A percentile compares a stretch with the other conserved stretches of the same genome.
Conservation (phyloP, 2,113 vertebrate genomes). For the Taxidea taxus region DNA sequence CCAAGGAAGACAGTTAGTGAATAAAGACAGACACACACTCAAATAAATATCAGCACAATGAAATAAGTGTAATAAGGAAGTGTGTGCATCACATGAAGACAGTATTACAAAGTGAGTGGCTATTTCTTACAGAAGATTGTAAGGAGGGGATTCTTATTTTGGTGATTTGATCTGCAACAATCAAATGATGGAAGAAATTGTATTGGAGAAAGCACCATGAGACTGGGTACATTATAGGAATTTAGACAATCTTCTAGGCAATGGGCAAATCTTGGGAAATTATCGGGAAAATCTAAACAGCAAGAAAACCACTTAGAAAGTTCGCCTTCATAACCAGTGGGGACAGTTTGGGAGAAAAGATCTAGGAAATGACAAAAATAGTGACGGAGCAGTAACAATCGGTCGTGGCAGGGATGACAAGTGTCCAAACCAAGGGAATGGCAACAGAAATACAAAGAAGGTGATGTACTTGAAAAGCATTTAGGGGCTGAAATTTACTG, state of each 20-base stretch:
- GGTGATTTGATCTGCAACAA: not conserved
- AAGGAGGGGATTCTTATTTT: not conserved
- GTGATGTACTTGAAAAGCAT: not conserved
- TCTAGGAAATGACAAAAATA: not conserved
- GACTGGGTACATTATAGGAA: not conserved
- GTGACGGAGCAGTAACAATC: not conserved
- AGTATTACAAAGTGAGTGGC: not conserved
- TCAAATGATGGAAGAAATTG: not conserved
- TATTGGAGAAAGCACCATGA: not conserved
- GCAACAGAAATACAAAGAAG: not conserved
- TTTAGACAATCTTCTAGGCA: not conserved
- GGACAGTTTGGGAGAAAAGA: not conserved
- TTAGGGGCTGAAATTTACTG: not conserved
- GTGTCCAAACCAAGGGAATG: not conserved
- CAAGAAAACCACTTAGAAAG: not conserved
- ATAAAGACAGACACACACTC: not conserved
- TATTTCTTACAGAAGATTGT: not conserved
- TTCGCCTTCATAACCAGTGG: not conserved
- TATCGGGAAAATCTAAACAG: not conserved
- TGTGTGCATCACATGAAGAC: not conserved
- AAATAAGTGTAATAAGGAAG: not conserved
- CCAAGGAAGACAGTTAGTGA: not conserved
- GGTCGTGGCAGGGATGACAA: not conserved
- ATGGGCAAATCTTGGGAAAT: no score
- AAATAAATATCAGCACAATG: not conserved